Percentiles rank a stretch among this genome's conserved stretches.
Evolutionary conservation across 2,113 vertebrate species (phyloP).

Genomic region (Anser brachyrhynchus): DNA sequence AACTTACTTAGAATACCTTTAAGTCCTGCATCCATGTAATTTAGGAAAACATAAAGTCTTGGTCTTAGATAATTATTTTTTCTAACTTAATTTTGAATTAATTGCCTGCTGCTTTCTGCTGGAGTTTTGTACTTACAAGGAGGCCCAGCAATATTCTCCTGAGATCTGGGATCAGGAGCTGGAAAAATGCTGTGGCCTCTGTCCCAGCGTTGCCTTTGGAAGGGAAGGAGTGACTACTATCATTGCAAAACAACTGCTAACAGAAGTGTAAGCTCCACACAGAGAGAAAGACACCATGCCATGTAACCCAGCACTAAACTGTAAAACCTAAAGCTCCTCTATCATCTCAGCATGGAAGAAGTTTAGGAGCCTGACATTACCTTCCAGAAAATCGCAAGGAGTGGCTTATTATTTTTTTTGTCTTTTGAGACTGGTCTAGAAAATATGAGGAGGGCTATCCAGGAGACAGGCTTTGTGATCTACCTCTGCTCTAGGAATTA

Average conservation of each 20-base stretch:
- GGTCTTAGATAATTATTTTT: background rate
- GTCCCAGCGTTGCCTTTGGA: background rate
- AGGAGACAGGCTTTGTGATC: background rate
- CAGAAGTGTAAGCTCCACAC: background rate
- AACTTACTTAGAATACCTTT: no score
- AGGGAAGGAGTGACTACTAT: background rate
- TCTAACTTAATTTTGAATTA: background rate
- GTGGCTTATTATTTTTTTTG: background rate
- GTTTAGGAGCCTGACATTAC: background rate
- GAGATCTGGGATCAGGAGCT: background rate
- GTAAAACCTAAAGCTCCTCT: background rate
- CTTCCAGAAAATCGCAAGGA: background rate
- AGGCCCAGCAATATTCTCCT: background rate
- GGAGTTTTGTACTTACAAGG: background rate
- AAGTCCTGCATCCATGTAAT: no score
- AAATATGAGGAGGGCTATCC: background rate
- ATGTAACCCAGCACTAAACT: background rate
- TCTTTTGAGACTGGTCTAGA: background rate
- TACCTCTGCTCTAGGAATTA: background rate
- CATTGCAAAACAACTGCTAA: background rate
- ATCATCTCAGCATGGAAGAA: background rate
- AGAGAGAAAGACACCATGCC: background rate
- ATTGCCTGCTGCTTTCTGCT: background rate
- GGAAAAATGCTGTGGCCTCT: background rate
- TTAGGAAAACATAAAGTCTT: background rate